Base-by-base conservation (phyloP, 2,113 vertebrate species). In the Podocnemis expansa region DNA sequence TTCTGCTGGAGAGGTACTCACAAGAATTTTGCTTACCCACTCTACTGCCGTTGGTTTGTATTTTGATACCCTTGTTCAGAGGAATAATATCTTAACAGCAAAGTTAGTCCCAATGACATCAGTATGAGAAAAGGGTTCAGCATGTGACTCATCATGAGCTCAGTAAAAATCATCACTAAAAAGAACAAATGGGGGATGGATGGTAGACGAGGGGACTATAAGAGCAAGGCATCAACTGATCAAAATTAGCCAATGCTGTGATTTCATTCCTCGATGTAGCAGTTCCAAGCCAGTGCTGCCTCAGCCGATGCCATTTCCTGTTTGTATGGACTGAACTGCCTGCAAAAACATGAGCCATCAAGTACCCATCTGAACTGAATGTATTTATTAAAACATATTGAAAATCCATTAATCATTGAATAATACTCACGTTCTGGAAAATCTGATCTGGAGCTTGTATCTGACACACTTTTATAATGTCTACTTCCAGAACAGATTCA, bases 401-500 rank as follows among this genome's bases (percentile, higher is more conserved):
- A 75, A 96, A 94, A 84, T 78, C 92, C 89, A 95, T 90, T 95
- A 75, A 82, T 63, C 63, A 84, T 58, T 93, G 89, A 95, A 94
- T 97, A 94, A 95, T 93, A 78, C 52, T 91, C 89, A 56, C 87
- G 45, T 56, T 93, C 24, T 81, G 85, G 81, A 88, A 93, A 95
- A 84, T 63, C 54, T 11, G 31, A 49, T 91, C 49, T 76, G 24
- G 38, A 96, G 81, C 90, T 54, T 91, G 52, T 93, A 88, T 90
- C 45, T 58, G 87, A 96, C 25, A 79, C 27, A 89, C 94, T 96
- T 51, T 96, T 70, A 89, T 78, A 85, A 67, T 78, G 5, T 75
- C 34, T 91, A 43, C 81, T 93, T 76, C 80, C 92, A 90, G 93
- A 92, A 49, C 12, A 82, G 82, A 91, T 93, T 95, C 89, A 94